Conservation (phyloP, 2,113 vertebrate species). For the Paramormyrops kingsleyae region DNA sequence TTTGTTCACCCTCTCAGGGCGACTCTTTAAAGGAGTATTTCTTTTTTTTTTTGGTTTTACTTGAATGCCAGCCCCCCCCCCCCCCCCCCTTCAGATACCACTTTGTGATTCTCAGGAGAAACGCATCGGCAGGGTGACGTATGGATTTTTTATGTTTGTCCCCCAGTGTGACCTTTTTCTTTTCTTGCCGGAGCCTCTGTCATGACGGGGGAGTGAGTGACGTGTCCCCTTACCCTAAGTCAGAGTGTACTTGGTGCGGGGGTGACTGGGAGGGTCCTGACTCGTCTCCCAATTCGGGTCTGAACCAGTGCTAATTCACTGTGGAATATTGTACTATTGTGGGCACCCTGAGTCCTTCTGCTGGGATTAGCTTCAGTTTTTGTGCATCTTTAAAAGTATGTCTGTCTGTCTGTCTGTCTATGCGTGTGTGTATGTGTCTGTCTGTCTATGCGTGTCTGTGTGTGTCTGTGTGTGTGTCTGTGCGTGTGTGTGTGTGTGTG, state of each 20-base stretch:
- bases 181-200: background rate
- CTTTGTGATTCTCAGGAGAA: background rate
- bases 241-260: background rate
- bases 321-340: background rate
- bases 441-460: background rate
- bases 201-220: no score
- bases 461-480: background rate
- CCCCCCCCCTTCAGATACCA: background rate
- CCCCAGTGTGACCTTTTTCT: background rate
- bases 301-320: background rate
- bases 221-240: background rate
- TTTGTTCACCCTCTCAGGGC: background rate
- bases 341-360: background rate
- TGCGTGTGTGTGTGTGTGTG: background rate
- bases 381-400: background rate
- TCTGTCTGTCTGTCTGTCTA: background rate
- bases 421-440: background rate
- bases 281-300: background rate
- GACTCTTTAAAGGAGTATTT: conserved; percentile 1
- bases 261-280: background rate
- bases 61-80: background rate
- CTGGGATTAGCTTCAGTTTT: background rate
- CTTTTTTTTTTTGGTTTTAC: no score
- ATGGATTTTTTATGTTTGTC: background rate
- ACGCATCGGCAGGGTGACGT: background rate